Conservation (phyloP, 2,797 vertebrate genomes). For the Tauraco hartlaubi region DNA sequence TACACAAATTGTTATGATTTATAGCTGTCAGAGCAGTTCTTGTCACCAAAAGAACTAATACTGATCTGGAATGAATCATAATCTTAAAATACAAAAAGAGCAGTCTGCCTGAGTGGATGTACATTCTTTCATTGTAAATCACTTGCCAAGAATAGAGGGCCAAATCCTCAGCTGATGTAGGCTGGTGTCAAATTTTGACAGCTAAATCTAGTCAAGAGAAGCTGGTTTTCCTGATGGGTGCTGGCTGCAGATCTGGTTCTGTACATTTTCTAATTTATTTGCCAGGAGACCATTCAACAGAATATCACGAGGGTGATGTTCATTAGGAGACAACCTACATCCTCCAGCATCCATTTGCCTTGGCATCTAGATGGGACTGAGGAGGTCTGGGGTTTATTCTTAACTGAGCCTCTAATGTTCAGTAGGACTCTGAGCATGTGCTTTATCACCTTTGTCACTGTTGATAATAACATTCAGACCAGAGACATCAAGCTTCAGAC, state of each 20-base stretch:
- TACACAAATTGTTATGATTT: constrained; percentile 49
- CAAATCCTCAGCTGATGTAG: not conserved
- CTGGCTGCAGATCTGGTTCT: not conserved
- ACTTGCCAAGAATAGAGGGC: not conserved
- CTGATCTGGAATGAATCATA: not conserved
- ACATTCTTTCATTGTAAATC: constrained; percentile 7
- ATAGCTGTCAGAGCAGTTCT: constrained; percentile 30
- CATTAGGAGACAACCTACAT: not conserved
- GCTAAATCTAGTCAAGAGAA: not conserved
- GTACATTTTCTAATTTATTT: not conserved
- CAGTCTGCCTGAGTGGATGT: not conserved
- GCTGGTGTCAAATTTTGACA: not conserved
- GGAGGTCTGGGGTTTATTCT: not conserved
- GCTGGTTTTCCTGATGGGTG: not conserved
- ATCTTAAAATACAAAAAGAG: constrained; percentile 20
- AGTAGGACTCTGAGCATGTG: not conserved
- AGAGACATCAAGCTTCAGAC: not conserved
- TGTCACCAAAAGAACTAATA: not conserved
- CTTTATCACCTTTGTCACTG: not conserved
- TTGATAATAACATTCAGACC: not conserved
- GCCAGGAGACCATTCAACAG: not conserved
- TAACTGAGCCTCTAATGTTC: not conserved
- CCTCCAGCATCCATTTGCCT: not conserved
- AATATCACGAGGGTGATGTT: not conserved
- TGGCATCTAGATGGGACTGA: not conserved